Evolutionary conservation across 2,888 invertebrate species (phyloP), one percentile per base, ranked within the genome.

Genomic region (Iphiclides podalirius): DNA sequence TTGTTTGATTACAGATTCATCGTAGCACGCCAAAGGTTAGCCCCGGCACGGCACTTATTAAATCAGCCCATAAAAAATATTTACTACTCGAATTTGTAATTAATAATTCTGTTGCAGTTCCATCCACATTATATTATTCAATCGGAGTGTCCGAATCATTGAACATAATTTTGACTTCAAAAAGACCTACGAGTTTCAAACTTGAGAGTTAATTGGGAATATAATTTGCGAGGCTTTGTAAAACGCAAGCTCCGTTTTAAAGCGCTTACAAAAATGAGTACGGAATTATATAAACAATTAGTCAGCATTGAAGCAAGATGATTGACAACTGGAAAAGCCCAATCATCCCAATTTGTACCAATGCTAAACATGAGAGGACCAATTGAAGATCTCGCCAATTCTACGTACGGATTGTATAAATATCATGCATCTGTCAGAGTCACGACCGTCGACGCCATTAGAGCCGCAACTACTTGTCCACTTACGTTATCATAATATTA

Each of bases 271-370:
- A 46, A 46, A 38, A 35, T 33, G 16, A 34, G 39, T 48, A 45
- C 38, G 41, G 38, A 46, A 47, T 53, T 59, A 59, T 58, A 60
- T 28, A 63, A 68, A 70, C 69, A 70, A 72, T 73, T 73, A 72
- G 70, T 68, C 64, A 61, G 69, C 59, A 72, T 72, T 72, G 64
- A 66, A 52, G 42, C 51, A 45, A 51, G 46, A 43, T 70, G 70
- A 70, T 66, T 67, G 72, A 72, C 72, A 66, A 67, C 47, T 61
- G 61, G 70, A 68, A 64, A 65, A 68, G 65, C 64, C 63, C 72
- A 74, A 72, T 70, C 73, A 70, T 66, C 67, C 70, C 74, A 83
- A 80, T 80, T 79, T 79, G 75, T 82, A 69, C 60, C 61, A 68
- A 72, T 66, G 66, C 64, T 67, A 63, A 65, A 63, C 52, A 58